Evolutionary conservation across 2,113 vertebrate genomes (phyloP).

Genomic region (Stictonetta naevosa): DNA sequence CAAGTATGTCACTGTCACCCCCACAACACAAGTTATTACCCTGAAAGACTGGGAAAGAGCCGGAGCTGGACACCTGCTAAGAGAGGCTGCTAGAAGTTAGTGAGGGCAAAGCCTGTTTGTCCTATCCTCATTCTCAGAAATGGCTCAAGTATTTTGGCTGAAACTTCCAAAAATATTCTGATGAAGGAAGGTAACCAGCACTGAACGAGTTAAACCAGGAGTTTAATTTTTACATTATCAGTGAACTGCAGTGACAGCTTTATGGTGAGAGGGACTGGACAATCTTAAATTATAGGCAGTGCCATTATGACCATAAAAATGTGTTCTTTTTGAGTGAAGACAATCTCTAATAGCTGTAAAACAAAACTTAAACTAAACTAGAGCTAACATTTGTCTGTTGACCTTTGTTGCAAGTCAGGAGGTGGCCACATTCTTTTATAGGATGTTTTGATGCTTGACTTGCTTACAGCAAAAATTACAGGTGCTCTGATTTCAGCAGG

Average conservation of each 20-base stretch:
- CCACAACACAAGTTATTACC: neutral
- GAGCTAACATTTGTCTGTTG: neutral
- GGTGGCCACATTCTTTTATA: constrained; percentile 9
- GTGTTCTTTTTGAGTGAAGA: neutral
- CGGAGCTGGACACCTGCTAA: neutral
- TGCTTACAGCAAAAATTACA: constrained; percentile 37
- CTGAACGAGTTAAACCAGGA: neutral
- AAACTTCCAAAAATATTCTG: neutral
- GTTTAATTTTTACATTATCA: neutral
- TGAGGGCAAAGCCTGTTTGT: neutral
- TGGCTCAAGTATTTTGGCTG: neutral
- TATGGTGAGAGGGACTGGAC: neutral
- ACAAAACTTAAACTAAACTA: constrained; percentile 25
- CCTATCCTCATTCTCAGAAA: neutral
- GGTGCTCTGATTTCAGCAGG: constrained; percentile 26
- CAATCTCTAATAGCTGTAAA: neutral
- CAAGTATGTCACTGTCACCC: neutral
- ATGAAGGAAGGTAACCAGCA: neutral
- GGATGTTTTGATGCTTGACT: constrained; percentile 30
- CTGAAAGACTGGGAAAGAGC: neutral
- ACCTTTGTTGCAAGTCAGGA: constrained; percentile 1
- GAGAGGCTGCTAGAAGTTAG: neutral
- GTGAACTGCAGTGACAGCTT: neutral
- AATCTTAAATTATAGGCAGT: neutral
- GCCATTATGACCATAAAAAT: neutral